Evolutionary conservation across 2,113 vertebrate species (phyloP), one percentile per base, ranked within the genome.

Genomic region (Jaculus jaculus): DNA sequence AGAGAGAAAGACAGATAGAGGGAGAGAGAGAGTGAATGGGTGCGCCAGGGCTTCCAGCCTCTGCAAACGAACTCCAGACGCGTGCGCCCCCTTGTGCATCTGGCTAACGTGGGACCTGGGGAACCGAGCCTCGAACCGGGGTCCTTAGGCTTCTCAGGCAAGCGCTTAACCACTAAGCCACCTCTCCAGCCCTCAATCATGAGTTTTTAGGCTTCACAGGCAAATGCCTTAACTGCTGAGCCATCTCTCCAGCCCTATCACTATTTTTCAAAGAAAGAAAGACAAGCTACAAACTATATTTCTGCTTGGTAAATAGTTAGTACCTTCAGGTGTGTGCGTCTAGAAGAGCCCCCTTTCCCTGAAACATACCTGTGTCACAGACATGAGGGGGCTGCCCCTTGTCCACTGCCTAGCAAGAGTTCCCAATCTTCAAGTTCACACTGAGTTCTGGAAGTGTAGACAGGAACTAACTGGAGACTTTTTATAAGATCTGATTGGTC

Each of bases 311-410:
- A 96, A 78, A 97, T 97, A 9, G 96, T 98, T 96, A 99, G 61
- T 96, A 98, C 2, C 99, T 97, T 80, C 98, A 96, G 0, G 97
- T 99, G 39, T 99, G 98, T 4, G 98, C 99, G 60, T 99, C 98
- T 96, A 99, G 39, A 98, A 98, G 84, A 99, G 91, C 84, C 89
- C 98, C 80, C 96, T 97, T 83, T 97, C 47, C 97, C 98, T 58
- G 21, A 37, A 81, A 3, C 20, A 12, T 26, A 6, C 26, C 4
- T 13, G 3, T 20, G 18, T 20, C 15, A 7, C 26, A 66, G 12
- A 11, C 28, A 0, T 54, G 32, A 9, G 12, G 7, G 17, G 18
- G 16, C 78, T 0, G 0, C 2, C 63, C 12, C 30, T 71, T 63
- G n/a, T 30, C 72, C 21, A 4, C 28, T 39, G 1, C 11, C 60